Evolutionary conservation across 2,888 invertebrate species (phyloP).

Genomic region (Drosophila helvetica): DNA sequence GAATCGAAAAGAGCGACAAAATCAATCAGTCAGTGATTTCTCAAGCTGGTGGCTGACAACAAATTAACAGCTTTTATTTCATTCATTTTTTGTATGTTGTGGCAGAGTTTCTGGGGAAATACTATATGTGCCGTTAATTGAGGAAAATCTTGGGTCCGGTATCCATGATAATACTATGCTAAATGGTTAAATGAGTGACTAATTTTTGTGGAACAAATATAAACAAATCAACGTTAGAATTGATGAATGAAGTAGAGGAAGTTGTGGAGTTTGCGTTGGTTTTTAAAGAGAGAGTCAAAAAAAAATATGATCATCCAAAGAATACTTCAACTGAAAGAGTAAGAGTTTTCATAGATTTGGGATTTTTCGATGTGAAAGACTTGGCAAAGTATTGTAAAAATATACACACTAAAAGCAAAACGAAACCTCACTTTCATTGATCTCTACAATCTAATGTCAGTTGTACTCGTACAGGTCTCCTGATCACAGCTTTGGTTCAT

Average conservation of each 20-base stretch:
- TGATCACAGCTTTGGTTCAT: slow-evolving; percentile 20
- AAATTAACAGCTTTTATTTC: slow-evolving; percentile 63
- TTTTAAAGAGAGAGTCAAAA: too few relatives aligned
- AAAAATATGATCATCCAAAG: too few relatives aligned
- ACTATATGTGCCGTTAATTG: slow-evolving; percentile 42
- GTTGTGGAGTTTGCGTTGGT: not conserved
- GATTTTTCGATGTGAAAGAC: not conserved
- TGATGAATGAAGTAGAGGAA: not conserved
- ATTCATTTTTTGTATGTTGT: slow-evolving; percentile 25
- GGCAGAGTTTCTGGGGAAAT: slow-evolving; percentile 11
- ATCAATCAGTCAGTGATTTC: slow-evolving; percentile 67
- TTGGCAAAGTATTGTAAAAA: too few relatives aligned
- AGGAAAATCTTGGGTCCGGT: slow-evolving; percentile 29
- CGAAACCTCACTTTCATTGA: not conserved
- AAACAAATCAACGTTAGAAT: slow-evolving; percentile 1
- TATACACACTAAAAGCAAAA: not conserved
- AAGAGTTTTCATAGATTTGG: not conserved
- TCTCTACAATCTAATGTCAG: not conserved
- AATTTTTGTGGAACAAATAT: slow-evolving; percentile 19
- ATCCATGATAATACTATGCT: slow-evolving; percentile 22
- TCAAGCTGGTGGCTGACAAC: slow-evolving; percentile 35
- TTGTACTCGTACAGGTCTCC: not conserved
- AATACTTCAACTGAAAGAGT: not conserved
- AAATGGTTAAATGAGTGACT: slow-evolving; percentile 40
- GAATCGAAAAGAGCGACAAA: slow-evolving; percentile 48